Conservation (phyloP, 2,113 vertebrate species). For the Pycnonotus jocosus region DNA sequence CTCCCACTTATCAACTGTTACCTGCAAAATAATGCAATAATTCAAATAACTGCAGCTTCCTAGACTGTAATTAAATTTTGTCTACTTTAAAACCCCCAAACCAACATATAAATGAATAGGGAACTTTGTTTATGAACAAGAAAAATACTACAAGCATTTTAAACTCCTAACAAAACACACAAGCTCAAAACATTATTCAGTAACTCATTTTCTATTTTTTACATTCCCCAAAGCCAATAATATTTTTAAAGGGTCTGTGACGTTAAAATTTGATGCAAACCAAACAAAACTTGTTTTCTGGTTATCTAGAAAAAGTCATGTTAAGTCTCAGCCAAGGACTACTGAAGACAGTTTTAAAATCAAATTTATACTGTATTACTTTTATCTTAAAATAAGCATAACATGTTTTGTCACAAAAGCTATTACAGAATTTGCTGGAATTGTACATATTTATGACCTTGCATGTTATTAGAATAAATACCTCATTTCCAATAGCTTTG, state of each 20-base stretch:
- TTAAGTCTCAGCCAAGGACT: background rate
- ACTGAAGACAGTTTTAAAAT: background rate
- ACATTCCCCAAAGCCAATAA: background rate
- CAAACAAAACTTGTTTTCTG: background rate
- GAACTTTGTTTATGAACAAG: background rate
- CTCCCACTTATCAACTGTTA: conserved; percentile 99
- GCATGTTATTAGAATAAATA: conserved; percentile 48
- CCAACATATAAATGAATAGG: background rate
- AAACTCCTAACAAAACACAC: background rate
- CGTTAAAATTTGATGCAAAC: background rate
- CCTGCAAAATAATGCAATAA: conserved; percentile 74
- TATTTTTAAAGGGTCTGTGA: background rate
- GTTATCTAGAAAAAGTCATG: background rate
- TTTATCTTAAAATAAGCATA: background rate
- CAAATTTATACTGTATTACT: background rate
- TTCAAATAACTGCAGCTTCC: background rate
- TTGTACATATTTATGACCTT: background rate
- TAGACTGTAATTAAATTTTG: background rate
- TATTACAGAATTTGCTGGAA: background rate
- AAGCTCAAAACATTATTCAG: background rate
- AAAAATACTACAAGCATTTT: background rate
- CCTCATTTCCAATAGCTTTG: conserved; percentile 97
- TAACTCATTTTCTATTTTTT: background rate
- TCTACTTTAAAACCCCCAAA: background rate
- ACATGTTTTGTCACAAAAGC: background rate